A percentile compares a stretch with the other conserved stretches of the same genome.
Evolutionary conservation across 2,888 invertebrate species (phyloP).

Genomic region (Scaptomyza parva): DNA sequence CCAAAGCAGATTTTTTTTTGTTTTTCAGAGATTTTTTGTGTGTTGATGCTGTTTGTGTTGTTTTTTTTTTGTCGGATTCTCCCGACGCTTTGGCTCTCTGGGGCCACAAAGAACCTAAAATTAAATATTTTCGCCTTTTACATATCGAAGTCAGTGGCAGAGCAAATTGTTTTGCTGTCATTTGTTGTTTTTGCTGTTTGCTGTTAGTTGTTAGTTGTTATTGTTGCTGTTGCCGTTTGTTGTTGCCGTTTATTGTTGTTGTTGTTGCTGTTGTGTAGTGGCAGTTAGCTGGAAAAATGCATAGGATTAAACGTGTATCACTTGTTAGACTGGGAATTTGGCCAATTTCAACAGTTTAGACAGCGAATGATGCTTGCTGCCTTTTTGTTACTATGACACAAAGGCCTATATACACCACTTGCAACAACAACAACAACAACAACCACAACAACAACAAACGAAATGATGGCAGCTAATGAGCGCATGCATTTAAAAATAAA

Average conservation of each 20-base stretch:
- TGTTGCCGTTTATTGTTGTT: constrained; percentile 28
- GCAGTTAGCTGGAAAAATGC: constrained; percentile 33
- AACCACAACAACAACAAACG: constrained; percentile 21
- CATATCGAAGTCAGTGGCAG: constrained; percentile 71
- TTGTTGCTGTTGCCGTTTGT: constrained; percentile 14
- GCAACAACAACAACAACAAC: constrained; percentile 13
- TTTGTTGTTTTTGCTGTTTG: constrained; percentile 28
- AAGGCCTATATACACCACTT: constrained; percentile 53
- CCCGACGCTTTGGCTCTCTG: constrained; percentile 46
- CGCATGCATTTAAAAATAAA: constrained; percentile 78
- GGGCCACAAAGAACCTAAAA: constrained; percentile 77
- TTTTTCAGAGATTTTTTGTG: constrained; percentile 19
- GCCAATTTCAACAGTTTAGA: constrained; percentile 31
- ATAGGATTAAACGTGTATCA: constrained; percentile 19
- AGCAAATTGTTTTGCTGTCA: constrained; percentile 59
- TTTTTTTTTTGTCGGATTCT: constrained; percentile 28
- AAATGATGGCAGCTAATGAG: constrained; percentile 65
- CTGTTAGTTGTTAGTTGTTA: constrained; percentile 31
- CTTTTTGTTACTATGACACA: constrained; percentile 66
- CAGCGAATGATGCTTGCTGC: constrained; percentile 1
- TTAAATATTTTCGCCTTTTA: constrained; percentile 80
- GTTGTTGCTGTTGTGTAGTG: constrained; percentile 20
- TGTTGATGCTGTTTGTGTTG: constrained; percentile 10
- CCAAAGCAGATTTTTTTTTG: constrained; percentile 35
- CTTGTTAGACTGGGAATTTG: constrained; percentile 30